A percentile compares a stretch with the other conserved stretches of the same genome.
Conservation (phyloP, 2,888 invertebrate species). For the Hypena proboscidalis region DNA sequence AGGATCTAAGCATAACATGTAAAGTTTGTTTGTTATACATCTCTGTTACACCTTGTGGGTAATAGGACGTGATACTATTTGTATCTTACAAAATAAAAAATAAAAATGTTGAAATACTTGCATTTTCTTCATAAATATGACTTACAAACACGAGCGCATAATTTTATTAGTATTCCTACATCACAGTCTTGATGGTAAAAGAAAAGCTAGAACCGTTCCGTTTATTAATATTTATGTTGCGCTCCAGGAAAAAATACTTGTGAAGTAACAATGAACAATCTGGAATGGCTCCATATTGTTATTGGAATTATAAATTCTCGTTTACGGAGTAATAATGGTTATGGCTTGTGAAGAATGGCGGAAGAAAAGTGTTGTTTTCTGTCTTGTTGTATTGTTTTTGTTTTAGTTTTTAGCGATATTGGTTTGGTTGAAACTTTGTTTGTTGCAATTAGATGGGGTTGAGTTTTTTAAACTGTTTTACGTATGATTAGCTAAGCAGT, state of each 20-base stretch:
- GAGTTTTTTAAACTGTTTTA: background rate
- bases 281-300: constrained; percentile 16
- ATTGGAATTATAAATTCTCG: constrained; percentile 39
- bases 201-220: constrained; percentile 14
- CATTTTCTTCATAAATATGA: constrained; percentile 2
- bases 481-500: no score
- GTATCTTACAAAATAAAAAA: no score
- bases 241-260: constrained; percentile 26
- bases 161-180: constrained; percentile 9
- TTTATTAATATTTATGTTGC: constrained; percentile 34
- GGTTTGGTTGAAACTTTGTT: background rate
- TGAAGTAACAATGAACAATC: constrained; percentile 20
- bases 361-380: constrained; percentile 5
- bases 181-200: constrained; percentile 8
- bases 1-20: no score
- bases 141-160: background rate
- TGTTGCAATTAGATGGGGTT: background rate
- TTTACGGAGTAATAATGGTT: constrained; percentile 42
- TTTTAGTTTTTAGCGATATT: background rate
- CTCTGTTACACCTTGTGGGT: no score
- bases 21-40: no score
- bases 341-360: constrained; percentile 38
- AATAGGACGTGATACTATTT: no score
- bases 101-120: no score
- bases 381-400: constrained; percentile 2